phyloP scores from a whole-genome alignment of 1,140 invertebrate species.

The Drosophila lacertosa region DNA sequence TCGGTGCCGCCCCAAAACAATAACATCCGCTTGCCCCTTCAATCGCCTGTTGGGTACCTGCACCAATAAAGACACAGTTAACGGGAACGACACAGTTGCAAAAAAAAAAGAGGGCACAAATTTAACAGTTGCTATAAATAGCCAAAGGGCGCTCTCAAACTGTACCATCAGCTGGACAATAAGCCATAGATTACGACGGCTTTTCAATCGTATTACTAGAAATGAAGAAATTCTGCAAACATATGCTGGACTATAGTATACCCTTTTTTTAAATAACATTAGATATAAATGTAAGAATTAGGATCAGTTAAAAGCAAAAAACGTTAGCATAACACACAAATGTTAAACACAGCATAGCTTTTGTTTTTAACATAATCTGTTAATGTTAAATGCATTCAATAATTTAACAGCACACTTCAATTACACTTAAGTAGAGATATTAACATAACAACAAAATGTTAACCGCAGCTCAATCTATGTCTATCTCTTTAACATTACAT shows the following conservation, averaged over 20 bases:
- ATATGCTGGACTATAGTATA: not conserved
- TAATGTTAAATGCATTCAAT: too few relatives aligned
- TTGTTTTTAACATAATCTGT: too few relatives aligned
- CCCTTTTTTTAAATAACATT: not conserved
- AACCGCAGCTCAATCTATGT: not conserved
- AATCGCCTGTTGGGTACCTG: not conserved
- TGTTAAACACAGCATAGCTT: not conserved
- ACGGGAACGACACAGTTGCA: constrained; percentile 27
- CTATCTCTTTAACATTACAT: not conserved
- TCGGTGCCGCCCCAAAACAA: not conserved
- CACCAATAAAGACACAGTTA: constrained; percentile 24
- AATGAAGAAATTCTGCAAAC: not conserved
- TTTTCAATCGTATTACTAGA: constrained; percentile 28
- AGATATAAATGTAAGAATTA: too few relatives aligned
- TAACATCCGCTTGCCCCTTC: not conserved
- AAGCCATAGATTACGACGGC: constrained; percentile 38
- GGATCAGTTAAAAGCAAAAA: too few relatives aligned
- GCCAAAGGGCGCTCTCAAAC: constrained; percentile 5
- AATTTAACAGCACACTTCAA: too few relatives aligned
- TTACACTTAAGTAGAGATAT: too few relatives aligned
- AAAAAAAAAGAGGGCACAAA: constrained; percentile 2
- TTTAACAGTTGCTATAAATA: constrained; percentile 29
- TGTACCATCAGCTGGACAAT: constrained; percentile 38
- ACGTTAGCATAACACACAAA: too few relatives aligned
- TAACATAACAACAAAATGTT: not conserved